phyloP scores from a whole-genome alignment of 2,797 vertebrate species.

The Amblyopsis hoosieri region DNA sequence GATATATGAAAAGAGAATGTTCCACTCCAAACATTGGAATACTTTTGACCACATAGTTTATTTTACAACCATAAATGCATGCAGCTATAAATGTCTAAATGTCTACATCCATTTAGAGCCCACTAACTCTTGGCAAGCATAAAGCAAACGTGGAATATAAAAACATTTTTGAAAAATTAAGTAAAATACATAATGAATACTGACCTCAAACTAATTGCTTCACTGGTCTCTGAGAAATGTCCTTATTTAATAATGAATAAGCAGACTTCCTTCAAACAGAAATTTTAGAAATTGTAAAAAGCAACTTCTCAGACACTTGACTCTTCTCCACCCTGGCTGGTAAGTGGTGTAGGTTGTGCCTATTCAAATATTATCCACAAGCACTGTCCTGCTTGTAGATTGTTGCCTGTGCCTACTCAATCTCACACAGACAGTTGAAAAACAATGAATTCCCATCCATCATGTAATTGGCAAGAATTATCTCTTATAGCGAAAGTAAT shows the following conservation, averaged over 20 bases:
- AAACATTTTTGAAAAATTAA: not conserved
- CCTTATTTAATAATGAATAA: not conserved
- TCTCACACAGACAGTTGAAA: not conserved
- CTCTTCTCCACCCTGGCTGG: not conserved
- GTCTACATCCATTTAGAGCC: too few species aligned
- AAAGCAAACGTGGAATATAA: not conserved
- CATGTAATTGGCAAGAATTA: slow-evolving; percentile 25
- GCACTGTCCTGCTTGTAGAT: not conserved
- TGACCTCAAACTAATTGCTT: slow-evolving; percentile 3
- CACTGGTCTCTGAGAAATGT: slow-evolving; percentile 22
- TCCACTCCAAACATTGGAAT: too few species aligned
- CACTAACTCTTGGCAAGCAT: not conserved
- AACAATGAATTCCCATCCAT: slow-evolving; percentile 7
- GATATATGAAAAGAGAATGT: too few species aligned
- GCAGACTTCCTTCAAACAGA: not conserved
- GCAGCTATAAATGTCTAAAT: too few species aligned
- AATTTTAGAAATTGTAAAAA: not conserved
- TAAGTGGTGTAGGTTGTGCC: not conserved
- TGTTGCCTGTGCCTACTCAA: too few species aligned
- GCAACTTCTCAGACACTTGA: not conserved
- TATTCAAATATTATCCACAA: not conserved
- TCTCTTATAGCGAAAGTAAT: slow-evolving; percentile 44
- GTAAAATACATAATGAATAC: slow-evolving; percentile 1
- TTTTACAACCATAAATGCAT: too few species aligned
- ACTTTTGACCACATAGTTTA: too few species aligned